These are phyloP conservation scores for Thaleichthys pacificus DNA, from an alignment of 2,797 vertebrate genomes.

Conservation along the genomic window DNA sequence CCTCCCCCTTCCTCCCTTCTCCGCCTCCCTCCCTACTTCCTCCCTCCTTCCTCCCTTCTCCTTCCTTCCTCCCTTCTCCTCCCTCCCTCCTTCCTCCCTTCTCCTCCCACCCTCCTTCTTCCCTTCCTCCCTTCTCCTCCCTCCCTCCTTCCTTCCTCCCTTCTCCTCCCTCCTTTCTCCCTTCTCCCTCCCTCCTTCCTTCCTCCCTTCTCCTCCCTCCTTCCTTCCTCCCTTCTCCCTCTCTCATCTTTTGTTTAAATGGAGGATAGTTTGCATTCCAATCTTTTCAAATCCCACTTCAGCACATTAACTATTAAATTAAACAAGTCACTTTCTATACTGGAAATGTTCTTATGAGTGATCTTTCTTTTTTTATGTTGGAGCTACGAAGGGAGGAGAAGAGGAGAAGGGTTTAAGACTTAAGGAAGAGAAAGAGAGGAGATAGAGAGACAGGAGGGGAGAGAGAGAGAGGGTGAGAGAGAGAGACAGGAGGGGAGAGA, in stretches of 20 bases:
- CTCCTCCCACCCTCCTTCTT: neutral
- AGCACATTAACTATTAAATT: too few relatives aligned
- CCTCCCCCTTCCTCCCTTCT: neutral
- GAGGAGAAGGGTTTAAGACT: too few relatives aligned
- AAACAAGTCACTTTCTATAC: too few relatives aligned
- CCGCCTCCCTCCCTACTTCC: too few relatives aligned
- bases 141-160: neutral
- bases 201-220: neutral
- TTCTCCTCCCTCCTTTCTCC: constrained; percentile 12
- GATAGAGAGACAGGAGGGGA: neutral
- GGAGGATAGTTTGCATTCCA: too few relatives aligned
- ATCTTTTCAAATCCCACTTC: too few relatives aligned
- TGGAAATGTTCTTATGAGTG: too few relatives aligned
- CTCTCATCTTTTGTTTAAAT: constrained; percentile 9
- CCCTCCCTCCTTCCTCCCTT: neutral
- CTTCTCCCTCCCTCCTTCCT: neutral
- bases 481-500: too few relatives aligned
- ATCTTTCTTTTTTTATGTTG: too few relatives aligned
- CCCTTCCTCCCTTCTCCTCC: neutral
- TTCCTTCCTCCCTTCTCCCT: neutral
- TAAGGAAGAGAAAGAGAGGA: neutral
- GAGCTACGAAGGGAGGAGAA: too few relatives aligned
- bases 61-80: neutral
- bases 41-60: neutral
- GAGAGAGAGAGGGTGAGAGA: neutral